Evolutionary conservation across 2,888 invertebrate species (phyloP).

Genomic region (Rhamphomyia laevipes): DNA sequence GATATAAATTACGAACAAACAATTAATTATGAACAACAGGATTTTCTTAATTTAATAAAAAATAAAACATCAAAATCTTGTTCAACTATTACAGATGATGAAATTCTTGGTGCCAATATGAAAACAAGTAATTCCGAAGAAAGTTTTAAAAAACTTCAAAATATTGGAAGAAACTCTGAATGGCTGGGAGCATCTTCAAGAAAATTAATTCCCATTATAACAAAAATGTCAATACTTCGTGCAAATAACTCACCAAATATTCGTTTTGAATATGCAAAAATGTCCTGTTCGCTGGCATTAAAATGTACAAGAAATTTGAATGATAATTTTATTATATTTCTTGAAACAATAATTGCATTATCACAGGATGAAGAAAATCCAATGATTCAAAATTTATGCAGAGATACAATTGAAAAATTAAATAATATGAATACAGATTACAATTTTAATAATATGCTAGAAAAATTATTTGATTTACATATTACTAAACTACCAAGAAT

Average conservation of each 20-base stretch:
- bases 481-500: conserved; percentile 51
- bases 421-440: conserved; percentile 16
- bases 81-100: conserved; percentile 8
- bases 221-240: conserved; percentile 42
- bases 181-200: conserved; percentile 37
- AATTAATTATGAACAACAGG: conserved; percentile 18
- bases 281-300: conserved; percentile 44
- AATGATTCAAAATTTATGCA: conserved; percentile 40
- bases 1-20: conserved; percentile 23
- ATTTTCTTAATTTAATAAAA: conserved; percentile 19
- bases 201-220: conserved; percentile 26
- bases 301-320: conserved; percentile 54
- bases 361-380: conserved; percentile 52
- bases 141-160: conserved; percentile 22
- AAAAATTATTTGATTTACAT: conserved; percentile 46
- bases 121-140: conserved; percentile 19
- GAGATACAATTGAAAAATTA: conserved; percentile 34
- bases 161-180: conserved; percentile 23
- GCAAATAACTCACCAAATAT: conserved; percentile 50
- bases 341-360: conserved; percentile 56
- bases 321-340: conserved; percentile 44
- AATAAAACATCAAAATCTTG: neutral
- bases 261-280: conserved; percentile 48
- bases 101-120: conserved; percentile 20
- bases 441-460: conserved; percentile 34